A percentile compares a stretch with the other conserved stretches of the same genome.
These are phyloP conservation scores for Sepioteuthis lessoniana DNA, from an alignment of 2,888 invertebrate species.

Conservation along the genomic window DNA sequence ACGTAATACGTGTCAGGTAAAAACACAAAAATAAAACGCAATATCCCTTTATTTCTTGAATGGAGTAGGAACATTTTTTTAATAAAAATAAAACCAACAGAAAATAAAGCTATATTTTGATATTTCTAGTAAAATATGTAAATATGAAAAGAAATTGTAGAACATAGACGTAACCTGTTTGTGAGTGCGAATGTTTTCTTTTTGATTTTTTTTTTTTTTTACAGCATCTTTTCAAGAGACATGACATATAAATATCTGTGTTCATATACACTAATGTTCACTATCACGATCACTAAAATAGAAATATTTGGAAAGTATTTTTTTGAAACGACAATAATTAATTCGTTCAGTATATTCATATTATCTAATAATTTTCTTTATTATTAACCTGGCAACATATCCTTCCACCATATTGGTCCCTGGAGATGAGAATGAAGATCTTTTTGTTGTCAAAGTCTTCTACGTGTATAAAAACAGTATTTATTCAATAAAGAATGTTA, in stretches of 20 bases:
- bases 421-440: conserved; percentile 15
- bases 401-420: background rate
- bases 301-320: background rate
- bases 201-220: too few species aligned
- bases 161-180: background rate
- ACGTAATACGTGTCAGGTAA: background rate
- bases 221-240: background rate
- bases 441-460: conserved; percentile 14
- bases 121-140: background rate
- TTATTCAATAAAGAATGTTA: conserved; percentile 12
- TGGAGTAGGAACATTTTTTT: too few species aligned
- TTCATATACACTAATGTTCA: background rate
- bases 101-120: background rate
- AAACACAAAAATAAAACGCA: background rate
- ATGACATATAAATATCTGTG: background rate
- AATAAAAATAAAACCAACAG: too few species aligned
- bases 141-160: background rate
- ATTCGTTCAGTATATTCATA: background rate
- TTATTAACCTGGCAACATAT: background rate
- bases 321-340: background rate
- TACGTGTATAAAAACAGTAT: background rate
- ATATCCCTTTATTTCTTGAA: too few species aligned
- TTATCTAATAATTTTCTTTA: background rate
- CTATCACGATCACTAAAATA: background rate
- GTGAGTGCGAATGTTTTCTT: background rate